Evolutionary conservation across 2,888 invertebrate species (phyloP), one percentile per base, ranked within the genome.

Genomic region (Cybosia mesomella): DNA sequence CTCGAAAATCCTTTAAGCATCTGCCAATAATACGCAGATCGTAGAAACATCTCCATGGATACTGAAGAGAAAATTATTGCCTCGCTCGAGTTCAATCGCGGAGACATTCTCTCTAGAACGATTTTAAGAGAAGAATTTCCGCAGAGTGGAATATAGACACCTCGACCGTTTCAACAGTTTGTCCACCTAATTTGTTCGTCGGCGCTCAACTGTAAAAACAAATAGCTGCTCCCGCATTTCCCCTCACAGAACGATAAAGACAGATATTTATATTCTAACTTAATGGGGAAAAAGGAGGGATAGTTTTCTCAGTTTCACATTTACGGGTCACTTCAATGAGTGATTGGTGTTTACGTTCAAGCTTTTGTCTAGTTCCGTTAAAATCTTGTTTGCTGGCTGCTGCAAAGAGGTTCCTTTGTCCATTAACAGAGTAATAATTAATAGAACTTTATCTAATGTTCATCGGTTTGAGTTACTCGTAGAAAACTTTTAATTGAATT

Each of bases 121-220:
- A 87, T 92, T 93, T 90, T 87, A 87, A 89, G 89, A 89, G 91
- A 91, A 89, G 90, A 92, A 92, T 93, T 93, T 88, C 85, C 89
- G 81, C 88, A 82, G 86, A 90, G 87, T 87, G 90, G 90, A 93
- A 94, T 92, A 92, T 90, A 92, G 94, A 93, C 94, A 93, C 93
- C 92, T 93, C 92, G 91, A 85, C 89, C 90, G 91, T 90, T 92
- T 91, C 91, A 92, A 92, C 93, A 94, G 95, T 94, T 94, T 94
- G 95, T 93, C 94, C 92, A 93, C 93, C 94, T 94, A 94, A 94
- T 95, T 95, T 95, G 94, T 93, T 93, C 95, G 91, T 86, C 91
- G 91, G 88, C 91, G 91, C 90, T 92, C 92, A 89, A 89, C 93
- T 93, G 93, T 91, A 92, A 94, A 94, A 95, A 95, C 93, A 95